These are phyloP conservation scores for Varanus komodoensis DNA, from an alignment of 2,113 vertebrate genomes.

Conservation along the genomic window DNA sequence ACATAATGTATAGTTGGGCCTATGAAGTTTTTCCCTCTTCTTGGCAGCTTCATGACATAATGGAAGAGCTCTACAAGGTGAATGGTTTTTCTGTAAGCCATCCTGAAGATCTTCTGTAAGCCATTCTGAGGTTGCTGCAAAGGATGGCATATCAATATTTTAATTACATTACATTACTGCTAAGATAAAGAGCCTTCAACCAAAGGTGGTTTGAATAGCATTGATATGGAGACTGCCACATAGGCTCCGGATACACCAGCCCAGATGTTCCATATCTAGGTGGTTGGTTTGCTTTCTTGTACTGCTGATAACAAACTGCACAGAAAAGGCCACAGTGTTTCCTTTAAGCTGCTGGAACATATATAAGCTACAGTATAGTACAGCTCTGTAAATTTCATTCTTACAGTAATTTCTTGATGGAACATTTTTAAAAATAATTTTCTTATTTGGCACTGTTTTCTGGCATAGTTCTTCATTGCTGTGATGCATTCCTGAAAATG, in stretches of 20 bases:
- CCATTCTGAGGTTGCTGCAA: too few species aligned
- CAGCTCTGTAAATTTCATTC: too few species aligned
- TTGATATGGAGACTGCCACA: background rate
- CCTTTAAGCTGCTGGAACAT: background rate
- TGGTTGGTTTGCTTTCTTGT: background rate
- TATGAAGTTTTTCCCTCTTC: background rate
- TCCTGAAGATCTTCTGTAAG: too few species aligned
- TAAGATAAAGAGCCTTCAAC: background rate
- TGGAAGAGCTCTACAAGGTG: background rate
- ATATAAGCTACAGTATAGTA: too few species aligned
- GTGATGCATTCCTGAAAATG: too few species aligned
- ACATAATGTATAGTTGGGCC: too few species aligned
- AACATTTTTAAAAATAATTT: too few species aligned
- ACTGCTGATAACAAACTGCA: background rate
- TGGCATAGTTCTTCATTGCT: too few species aligned
- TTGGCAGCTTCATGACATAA: background rate
- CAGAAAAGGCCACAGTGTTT: background rate
- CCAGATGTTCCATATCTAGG: background rate
- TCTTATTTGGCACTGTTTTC: too few species aligned
- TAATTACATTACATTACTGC: background rate
- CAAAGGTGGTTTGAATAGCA: background rate
- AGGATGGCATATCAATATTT: too few species aligned
- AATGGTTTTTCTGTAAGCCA: too few species aligned
- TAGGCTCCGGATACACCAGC: background rate
- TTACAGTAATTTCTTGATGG: too few species aligned